Conservation (phyloP, 2,888 invertebrate species). For the Napeogenes sylphis region DNA sequence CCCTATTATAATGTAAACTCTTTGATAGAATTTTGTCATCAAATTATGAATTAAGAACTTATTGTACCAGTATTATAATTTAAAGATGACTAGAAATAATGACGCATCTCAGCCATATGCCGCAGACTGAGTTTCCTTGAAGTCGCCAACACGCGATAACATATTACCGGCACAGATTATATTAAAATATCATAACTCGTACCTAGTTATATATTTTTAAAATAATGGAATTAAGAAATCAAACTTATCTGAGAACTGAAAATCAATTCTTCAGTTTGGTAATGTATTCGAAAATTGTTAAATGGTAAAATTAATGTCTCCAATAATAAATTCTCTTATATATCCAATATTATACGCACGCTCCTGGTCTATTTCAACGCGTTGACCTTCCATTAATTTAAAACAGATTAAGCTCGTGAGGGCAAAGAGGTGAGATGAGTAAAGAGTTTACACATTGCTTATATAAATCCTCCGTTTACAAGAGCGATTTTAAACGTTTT, state of each 20-base stretch:
- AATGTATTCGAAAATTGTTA: too few species aligned
- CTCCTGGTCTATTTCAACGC: conserved; percentile 39
- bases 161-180: conserved; percentile 19
- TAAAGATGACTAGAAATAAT: conserved; percentile 37
- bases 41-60: conserved; percentile 8
- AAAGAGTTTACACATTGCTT: conserved; percentile 16
- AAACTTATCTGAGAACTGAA: too few species aligned
- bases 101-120: conserved; percentile 70
- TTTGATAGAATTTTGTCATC: conserved; percentile 13
- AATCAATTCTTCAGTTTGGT: too few species aligned
- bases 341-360: too few species aligned
- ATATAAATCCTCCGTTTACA: conserved; percentile 8
- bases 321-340: too few species aligned
- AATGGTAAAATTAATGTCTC: too few species aligned
- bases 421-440: conserved; percentile 21
- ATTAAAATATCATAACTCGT: conserved; percentile 10
- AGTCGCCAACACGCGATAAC: conserved; percentile 48
- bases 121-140: conserved; percentile 61
- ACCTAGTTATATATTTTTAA: neutral
- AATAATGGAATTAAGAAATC: neutral
- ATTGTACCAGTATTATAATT: conserved; percentile 20
- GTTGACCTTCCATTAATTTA: conserved; percentile 70
- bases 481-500: neutral
- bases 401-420: conserved; percentile 56
- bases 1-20: neutral